Evolutionary conservation across 1,140 invertebrate species (phyloP).

Genomic region (Telenomus remus): DNA sequence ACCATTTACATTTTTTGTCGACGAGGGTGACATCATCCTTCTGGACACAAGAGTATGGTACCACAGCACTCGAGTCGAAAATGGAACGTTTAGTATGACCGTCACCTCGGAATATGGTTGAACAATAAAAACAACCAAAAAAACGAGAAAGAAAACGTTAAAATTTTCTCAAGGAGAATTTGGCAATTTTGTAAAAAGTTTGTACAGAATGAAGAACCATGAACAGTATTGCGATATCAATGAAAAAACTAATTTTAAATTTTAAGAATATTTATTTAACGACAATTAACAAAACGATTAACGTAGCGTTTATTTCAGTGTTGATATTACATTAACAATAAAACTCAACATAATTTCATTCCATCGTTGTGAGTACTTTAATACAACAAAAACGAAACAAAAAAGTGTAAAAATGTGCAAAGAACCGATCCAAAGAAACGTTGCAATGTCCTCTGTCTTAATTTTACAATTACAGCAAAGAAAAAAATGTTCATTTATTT

Average conservation of each 20-base stretch:
- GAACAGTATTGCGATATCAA: constrained; percentile 25
- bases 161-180: no score
- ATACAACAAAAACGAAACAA: background rate
- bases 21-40: constrained; percentile 90
- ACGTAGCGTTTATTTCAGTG: constrained; percentile 46
- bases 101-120: constrained; percentile 92
- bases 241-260: constrained; percentile 17
- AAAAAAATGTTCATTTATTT: no score
- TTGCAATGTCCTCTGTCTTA: background rate
- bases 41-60: constrained; percentile 96
- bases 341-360: constrained; percentile 9
- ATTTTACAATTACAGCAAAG: no score
- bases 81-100: constrained; percentile 90
- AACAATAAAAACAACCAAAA: background rate
- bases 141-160: no score
- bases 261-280: constrained; percentile 48
- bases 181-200: background rate
- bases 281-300: constrained; percentile 51
- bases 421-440: background rate
- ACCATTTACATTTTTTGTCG: constrained; percentile 84
- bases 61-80: constrained; percentile 89
- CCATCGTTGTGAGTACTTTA: background rate
- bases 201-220: constrained; percentile 7
- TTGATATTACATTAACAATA: constrained; percentile 26
- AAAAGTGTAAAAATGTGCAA: background rate